Evolutionary conservation across 30 jellyfish, hydroid and myxozoan genomes (phyloP).

Genomic region (Calvadosia cruxmelitensis): DNA sequence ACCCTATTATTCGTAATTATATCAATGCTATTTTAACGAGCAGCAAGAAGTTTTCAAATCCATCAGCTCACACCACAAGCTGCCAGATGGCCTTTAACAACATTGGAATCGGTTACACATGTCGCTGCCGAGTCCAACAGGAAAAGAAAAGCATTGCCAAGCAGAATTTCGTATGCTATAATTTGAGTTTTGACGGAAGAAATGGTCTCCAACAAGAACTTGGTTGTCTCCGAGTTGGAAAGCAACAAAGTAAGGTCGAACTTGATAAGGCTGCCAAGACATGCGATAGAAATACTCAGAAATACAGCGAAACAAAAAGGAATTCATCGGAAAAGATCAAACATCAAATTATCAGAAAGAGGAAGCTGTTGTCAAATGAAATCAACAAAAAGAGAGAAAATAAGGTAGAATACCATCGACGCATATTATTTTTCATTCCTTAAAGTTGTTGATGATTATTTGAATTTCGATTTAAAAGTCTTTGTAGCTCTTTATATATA

Average conservation of each 20-base stretch:
- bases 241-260: neutral
- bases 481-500: no score
- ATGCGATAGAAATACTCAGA: neutral
- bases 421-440: no score
- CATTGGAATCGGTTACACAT: neutral
- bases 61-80: neutral
- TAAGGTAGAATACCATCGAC: no score
- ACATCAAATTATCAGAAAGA: neutral
- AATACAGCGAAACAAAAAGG: neutral
- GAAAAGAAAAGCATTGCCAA: conserved; percentile 3
- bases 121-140: neutral
- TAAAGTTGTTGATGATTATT: no score
- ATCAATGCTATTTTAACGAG: neutral
- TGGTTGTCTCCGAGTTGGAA: conserved; percentile 22
- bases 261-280: neutral
- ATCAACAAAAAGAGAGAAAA: neutral
- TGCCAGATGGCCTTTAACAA: neutral
- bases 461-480: no score
- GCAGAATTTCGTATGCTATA: conserved; percentile 23
- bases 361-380: neutral
- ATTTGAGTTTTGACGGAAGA: conserved; percentile 12
- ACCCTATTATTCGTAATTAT: neutral
- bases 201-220: conserved; percentile 12
- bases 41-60: neutral
- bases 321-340: neutral